Base-by-base conservation (phyloP, 2,888 invertebrate species). In the Crepidodera aurea region DNA sequence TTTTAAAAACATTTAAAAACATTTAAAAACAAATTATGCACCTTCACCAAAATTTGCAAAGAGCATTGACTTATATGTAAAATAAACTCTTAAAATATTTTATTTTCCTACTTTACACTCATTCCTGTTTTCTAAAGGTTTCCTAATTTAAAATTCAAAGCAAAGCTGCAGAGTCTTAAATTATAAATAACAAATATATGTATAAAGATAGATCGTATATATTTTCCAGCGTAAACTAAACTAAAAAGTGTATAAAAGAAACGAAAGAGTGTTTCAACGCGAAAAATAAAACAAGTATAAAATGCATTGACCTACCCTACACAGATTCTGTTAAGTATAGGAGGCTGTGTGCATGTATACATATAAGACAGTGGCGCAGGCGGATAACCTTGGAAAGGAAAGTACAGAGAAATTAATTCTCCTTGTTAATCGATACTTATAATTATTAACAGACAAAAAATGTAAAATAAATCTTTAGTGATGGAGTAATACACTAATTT, bases 301-400 rank as follows among this genome's bases (percentile, higher is more conserved):
- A 80, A 81, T 81, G 78, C 81, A 81, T 79, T 81, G 81, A 81
- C 81, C 81, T 81, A 81, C 81, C 81, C 81, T 81, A 81, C 81
- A 80, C 81, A 80, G 79, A 80, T 79, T 80, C 80, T 79, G 78
- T 78, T 79, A 77, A 79, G 78, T 78, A 80, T 79, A 77, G 80
- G 79, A 80, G 80, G 80, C 79, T 79, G 79, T 75, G 74, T 78
- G 76, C 75, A 76, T 78, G 77, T 79, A 78, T 78, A 78, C 77
- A 79, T 78, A 78, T 76, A 76, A 73, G 64, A 34, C 78, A 79
- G 73, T 62, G 79, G 76, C 78, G 79, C 77, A 71, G 62, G 34
- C 39, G 50, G 32, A 19, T 56, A 46, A 22, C 22, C 22, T 55
- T 55, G 25, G 19, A 60, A 15, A 25, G 51, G 51, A 40, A 58